phyloP scores from a whole-genome alignment of 2,113 vertebrate species.

The Cheirogaleus medius region DNA sequence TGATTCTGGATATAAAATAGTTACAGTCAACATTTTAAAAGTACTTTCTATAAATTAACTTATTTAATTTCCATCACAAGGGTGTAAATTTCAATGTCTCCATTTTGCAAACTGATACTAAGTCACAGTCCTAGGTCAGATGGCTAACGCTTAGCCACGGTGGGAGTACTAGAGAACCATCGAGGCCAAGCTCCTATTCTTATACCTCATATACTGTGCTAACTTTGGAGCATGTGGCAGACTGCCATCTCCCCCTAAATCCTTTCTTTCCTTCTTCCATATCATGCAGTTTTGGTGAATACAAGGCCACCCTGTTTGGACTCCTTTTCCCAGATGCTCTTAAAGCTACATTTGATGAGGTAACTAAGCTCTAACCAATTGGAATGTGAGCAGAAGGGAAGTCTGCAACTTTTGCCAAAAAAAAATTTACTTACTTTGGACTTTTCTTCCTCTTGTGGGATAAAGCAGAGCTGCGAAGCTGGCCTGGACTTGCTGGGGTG shows the following conservation, averaged over 20 bases:
- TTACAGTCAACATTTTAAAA: not conserved
- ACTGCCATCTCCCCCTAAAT: not conserved
- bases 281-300: not conserved
- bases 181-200: not conserved
- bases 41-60: not conserved
- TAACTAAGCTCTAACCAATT: not conserved
- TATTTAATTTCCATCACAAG: not conserved
- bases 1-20: not conserved
- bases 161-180: not conserved
- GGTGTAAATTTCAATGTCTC: not conserved
- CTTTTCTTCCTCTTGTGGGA: not conserved
- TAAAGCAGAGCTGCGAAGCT: not conserved
- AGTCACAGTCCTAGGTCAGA: not conserved
- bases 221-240: not conserved
- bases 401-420: not conserved
- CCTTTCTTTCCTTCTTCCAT: not conserved
- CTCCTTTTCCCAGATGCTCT: not conserved
- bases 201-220: not conserved
- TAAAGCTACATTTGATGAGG: not conserved
- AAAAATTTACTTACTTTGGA: not conserved
- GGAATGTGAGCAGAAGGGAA: not conserved
- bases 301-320: not conserved
- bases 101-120: slow-evolving; percentile 6
- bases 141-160: not conserved
- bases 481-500: not conserved